A percentile compares a stretch with the other conserved stretches of the same genome.
Conservation (phyloP, 2,113 vertebrate species). For the Plecturocebus donacophilus region DNA sequence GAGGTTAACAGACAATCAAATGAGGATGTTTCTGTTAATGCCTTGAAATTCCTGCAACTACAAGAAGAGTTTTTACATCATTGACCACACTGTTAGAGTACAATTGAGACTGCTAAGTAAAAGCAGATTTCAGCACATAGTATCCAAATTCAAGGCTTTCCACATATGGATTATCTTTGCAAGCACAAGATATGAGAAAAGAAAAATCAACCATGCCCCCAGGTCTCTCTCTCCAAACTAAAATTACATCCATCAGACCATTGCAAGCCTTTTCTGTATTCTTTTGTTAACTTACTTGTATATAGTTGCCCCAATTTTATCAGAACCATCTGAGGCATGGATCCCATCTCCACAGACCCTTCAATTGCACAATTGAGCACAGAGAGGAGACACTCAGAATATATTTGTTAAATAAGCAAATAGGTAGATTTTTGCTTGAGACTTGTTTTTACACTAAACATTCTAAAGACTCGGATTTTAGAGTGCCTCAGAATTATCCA, state of each 20-base stretch:
- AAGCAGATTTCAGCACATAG: neutral
- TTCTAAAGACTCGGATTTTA: neutral
- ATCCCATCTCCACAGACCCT: neutral
- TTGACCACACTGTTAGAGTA: neutral
- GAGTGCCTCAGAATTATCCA: neutral
- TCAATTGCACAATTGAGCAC: neutral
- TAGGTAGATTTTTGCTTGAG: neutral
- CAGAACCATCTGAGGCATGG: neutral
- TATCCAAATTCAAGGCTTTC: neutral
- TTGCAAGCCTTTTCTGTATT: neutral
- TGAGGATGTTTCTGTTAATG: neutral
- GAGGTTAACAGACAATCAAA: neutral
- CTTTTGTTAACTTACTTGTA: neutral
- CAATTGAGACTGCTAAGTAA: neutral
- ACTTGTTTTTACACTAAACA: neutral
- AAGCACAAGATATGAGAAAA: neutral
- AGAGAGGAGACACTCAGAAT: neutral
- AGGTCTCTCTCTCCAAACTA: neutral
- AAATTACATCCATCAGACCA: neutral
- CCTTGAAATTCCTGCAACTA: neutral
- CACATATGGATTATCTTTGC: neutral
- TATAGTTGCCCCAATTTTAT: neutral
- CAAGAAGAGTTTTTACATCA: neutral
- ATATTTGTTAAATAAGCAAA: constrained; percentile 1
- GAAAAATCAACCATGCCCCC: neutral